phyloP scores from a whole-genome alignment of 2,797 vertebrate genomes.

The Sebastes aleutianus region DNA sequence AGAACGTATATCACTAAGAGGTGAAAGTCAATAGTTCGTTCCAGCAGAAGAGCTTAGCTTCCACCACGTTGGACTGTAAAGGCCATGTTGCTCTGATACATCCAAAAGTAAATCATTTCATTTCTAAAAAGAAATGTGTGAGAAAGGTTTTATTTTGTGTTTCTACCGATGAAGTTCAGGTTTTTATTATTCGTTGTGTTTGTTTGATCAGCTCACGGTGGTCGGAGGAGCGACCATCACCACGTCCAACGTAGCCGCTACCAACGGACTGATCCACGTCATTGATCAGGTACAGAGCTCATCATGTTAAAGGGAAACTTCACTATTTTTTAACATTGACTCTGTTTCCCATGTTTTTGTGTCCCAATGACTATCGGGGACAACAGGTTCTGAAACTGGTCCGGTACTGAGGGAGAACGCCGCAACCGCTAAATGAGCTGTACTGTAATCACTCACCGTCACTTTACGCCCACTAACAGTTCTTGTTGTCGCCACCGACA shows the following conservation, averaged over 20 bases:
- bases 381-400: not conserved
- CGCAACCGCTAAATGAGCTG: no score
- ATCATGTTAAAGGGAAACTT: not conserved
- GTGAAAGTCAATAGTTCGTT: no score
- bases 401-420: no score
- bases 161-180: not conserved
- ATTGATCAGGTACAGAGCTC: conserved; percentile 84
- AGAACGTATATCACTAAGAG: no score
- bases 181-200: not conserved
- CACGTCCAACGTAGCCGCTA: conserved; percentile 82
- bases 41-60: no score
- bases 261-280: conserved; percentile 91
- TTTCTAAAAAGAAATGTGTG: not conserved
- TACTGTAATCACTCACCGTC: no score
- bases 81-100: no score
- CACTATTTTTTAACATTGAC: no score
- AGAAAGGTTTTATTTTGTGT: not conserved
- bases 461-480: no score
- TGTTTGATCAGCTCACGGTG: conserved; percentile 76
- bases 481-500: no score
- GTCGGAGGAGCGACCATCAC: conserved; percentile 84
- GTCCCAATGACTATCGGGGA: not conserved
- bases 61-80: no score
- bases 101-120: not conserved
- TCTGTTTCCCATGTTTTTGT: not conserved